Conservation (phyloP, 2,797 vertebrate genomes). For the Cuniculus paca region DNA sequence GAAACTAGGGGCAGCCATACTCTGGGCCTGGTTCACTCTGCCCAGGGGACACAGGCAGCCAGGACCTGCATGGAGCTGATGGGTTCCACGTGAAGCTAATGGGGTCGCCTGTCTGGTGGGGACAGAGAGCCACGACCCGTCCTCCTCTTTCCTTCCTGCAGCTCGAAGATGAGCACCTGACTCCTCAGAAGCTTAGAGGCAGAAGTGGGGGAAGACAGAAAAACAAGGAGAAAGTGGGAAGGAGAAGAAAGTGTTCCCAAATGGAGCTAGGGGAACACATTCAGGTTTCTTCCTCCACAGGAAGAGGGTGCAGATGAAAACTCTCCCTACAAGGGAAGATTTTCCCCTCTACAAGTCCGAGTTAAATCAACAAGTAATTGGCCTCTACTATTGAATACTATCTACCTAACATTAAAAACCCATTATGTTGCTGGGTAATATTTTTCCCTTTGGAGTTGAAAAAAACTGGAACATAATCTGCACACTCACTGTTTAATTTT, state of each 20-base stretch:
- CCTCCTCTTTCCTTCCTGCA: background rate
- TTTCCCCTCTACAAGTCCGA: background rate
- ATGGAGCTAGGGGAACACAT: background rate
- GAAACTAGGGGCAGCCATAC: background rate
- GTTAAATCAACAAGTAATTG: slow-evolving; percentile 20
- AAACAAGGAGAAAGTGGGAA: background rate
- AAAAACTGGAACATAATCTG: slow-evolving; percentile 83
- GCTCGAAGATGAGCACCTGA: background rate
- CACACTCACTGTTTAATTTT: slow-evolving; percentile 77
- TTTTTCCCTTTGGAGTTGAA: slow-evolving; percentile 73
- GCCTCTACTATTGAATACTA: slow-evolving; percentile 55
- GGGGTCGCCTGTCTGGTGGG: background rate
- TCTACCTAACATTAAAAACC: slow-evolving; percentile 56
- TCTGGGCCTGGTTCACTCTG: background rate
- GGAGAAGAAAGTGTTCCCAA: background rate
- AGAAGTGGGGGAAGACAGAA: background rate
- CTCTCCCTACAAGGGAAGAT: background rate
- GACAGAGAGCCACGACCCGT: background rate
- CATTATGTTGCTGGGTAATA: slow-evolving; percentile 69
- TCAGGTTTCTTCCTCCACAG: background rate
- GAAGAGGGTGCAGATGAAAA: background rate
- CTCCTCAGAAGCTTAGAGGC: background rate
- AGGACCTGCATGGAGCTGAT: background rate
- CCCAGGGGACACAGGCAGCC: background rate
- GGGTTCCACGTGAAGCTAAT: background rate